Base-by-base conservation (phyloP, 2,113 vertebrate genomes). In the Phoxinus phoxinus region DNA sequence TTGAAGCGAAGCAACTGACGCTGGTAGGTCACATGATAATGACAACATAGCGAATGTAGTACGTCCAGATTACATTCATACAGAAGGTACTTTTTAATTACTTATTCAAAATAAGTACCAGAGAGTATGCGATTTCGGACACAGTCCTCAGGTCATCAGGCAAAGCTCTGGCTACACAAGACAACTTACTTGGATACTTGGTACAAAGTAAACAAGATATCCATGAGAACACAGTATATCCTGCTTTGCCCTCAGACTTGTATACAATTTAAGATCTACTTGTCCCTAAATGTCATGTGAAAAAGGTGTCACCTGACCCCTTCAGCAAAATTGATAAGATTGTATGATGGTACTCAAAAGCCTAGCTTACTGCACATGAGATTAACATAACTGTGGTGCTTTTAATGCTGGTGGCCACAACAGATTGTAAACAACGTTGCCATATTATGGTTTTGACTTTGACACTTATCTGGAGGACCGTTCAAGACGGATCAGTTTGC, bases 391-490 rank as follows among this genome's bases (percentile, higher is more conserved):
- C 27, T 67, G 15, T 23, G 30, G 6, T 69, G 17, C 7, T 69
- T 10, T 41, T 41, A 37, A 23, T 72, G 69, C 67, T 37, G 35
- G 19, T n/a, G 35, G 35, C 35, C 19, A 67, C 65, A 67, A 67
- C 7, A 71, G 19, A 35, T 37, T 15, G 37, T 7, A 73, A 25
- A 25, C 58, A 61, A 61, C 0, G 53, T 56, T 46, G 56, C n/a
- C 46, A 84, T 25, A 79, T 79, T 58, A 78, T 25, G 37, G 6
- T 30, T 79, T 44, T 44, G 61, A 69, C 75, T 79, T 19, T 69
- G 73, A 53, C 48, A 9, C 7, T 67, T 23, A 35, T 44, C 46
- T 44, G 25, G n/a, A 51, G 13, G 25, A 76, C 30, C 5, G 1
- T 30, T 32, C 7, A 19, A 37, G 35, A 21, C 21, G 3, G 21